Evolutionary conservation across 2,888 invertebrate genomes (phyloP), one percentile per base, ranked within the genome.

Genomic region (Protonemura montana): DNA sequence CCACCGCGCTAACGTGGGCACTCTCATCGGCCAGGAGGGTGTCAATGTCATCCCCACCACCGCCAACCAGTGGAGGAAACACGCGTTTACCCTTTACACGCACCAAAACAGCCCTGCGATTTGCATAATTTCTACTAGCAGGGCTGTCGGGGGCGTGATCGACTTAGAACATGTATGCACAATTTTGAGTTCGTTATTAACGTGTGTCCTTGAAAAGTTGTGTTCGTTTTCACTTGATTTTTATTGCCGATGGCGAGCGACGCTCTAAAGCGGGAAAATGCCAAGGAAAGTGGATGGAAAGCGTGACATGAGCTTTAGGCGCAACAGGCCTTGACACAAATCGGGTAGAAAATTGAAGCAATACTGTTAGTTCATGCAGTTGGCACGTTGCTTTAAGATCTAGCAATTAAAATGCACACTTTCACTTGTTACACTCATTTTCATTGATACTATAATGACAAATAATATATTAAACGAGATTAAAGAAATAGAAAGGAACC

Each of bases 41-140:
- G 59, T 59, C 59, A 59, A 59, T 59, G 59, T 59, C 59, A 59
- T 21, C 59, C 59, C 59, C 59, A 7, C 59, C 59, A 59, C 59
- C 59, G 21, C 6, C 59, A 21, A 3, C 59, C 59, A 3, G 59
- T 21, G 59, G 59, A 59, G 59, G 59, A 59, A 59, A 59, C 59
- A 59, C 59, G 59, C 59, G 59, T 59, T 59, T 59, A 59, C 59
- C 59, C 59, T 59, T 59, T 59, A 59, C 59, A 59, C 59, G 59
- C 59, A 59, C 59, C 59, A 13, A 59, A 59, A 21, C 59, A 59
- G 59, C 59, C 3, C 13, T 2, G 16, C 21, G 59, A 21, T 59
- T 59, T 59, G 59, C 59, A 59, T 59, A 59, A 59, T 13, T 7
- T 59, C 59, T 16, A 2, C 59, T 21, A 59, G 59, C 59, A 21